Evolutionary conservation across 2,888 invertebrate genomes (phyloP), one percentile per base, ranked within the genome.

Genomic region (Heliconius aoede): DNA sequence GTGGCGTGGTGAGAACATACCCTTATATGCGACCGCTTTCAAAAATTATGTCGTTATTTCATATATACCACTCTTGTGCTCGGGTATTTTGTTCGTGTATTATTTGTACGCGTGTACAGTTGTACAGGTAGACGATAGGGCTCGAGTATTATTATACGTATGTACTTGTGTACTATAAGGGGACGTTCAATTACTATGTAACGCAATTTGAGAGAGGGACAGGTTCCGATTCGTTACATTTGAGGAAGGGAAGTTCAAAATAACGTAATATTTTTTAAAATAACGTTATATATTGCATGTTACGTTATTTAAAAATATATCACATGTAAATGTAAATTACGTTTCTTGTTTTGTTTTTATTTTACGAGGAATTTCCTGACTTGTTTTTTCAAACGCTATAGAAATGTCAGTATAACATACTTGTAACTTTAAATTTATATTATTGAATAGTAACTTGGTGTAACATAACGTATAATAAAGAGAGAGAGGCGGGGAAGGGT

Each of bases 1-100:
- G 82, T 81, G 79, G 83, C 83, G 83, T 83, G 83, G 84, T 83
- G 84, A 83, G 84, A 81, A 84, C 81, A 76, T 80, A 81, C 82
- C 82, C 83, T 84, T 75, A 78, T 82, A 81, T 82, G 82, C 83
- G 83, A 81, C 79, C 78, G 83, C 83, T 83, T 81, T 32, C 36
- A 55, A 15, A 30, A 24, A 71, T 15, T 21, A 24, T 51, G 28
- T 69, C 30, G 28, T 21, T 69, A 9, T 68, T 1, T 13, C 5
- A 15, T 24, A 46, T 30, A 28, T 55, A 18, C 55, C 55, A 58
- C 30, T 55, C 36, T 40, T 21, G n/a, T 28, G 11, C 40, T 13
- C 30, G 55, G n/a, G 26, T 26, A 32, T 40, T 24, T 9, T 40
- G 30, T 40, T 15, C 26, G 46, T 36, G 46, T 21, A 67, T 26